Percentiles rank a stretch among this genome's conserved stretches.
These are phyloP conservation scores for Minunthozetes semirufus DNA, from an alignment of 2,888 invertebrate genomes.

Conservation along the genomic window DNA sequence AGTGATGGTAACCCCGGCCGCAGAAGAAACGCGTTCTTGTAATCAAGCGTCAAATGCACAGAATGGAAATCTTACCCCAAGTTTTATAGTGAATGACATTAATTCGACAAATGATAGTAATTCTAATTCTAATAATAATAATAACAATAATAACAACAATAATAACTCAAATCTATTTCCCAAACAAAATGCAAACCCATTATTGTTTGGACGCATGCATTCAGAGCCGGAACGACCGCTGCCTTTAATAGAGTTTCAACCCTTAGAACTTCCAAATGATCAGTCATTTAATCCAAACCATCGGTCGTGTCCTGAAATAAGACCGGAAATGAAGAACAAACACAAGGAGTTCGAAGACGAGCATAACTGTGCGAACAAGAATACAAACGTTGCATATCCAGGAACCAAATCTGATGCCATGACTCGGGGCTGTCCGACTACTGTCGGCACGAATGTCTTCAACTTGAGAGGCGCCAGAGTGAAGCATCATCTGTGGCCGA, in stretches of 20 bases:
- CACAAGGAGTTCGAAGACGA: slow-evolving; percentile 32
- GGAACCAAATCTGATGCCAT: slow-evolving; percentile 2
- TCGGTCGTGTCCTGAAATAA: slow-evolving; percentile 43
- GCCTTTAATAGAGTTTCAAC: slow-evolving; percentile 42
- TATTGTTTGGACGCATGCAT: slow-evolving; percentile 43
- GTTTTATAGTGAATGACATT: slow-evolving; percentile 39
- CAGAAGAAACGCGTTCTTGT: slow-evolving; percentile 39
- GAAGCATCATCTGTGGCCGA: slow-evolving; percentile 58
- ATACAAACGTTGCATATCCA: slow-evolving; percentile 32
- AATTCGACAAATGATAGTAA: slow-evolving; percentile 33
- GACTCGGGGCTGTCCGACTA: not conserved
- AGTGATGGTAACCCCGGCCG: slow-evolving; percentile 44
- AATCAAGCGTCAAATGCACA: slow-evolving; percentile 24
- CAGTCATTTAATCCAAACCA: slow-evolving; percentile 39
- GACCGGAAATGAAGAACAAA: slow-evolving; percentile 36
- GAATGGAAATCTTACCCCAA: slow-evolving; percentile 33
- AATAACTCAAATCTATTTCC: not conserved
- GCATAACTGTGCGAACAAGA: slow-evolving; percentile 32
- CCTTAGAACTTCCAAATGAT: slow-evolving; percentile 40
- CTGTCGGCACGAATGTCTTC: slow-evolving; percentile 37
- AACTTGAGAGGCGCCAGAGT: slow-evolving; percentile 53
- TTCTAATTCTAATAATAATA: not conserved
- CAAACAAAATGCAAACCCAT: slow-evolving; percentile 34
- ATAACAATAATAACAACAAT: not conserved
- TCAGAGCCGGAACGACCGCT: slow-evolving; percentile 43